Evolutionary conservation across 2,113 vertebrate species (phyloP).

Genomic region (Pogona vitticeps): DNA sequence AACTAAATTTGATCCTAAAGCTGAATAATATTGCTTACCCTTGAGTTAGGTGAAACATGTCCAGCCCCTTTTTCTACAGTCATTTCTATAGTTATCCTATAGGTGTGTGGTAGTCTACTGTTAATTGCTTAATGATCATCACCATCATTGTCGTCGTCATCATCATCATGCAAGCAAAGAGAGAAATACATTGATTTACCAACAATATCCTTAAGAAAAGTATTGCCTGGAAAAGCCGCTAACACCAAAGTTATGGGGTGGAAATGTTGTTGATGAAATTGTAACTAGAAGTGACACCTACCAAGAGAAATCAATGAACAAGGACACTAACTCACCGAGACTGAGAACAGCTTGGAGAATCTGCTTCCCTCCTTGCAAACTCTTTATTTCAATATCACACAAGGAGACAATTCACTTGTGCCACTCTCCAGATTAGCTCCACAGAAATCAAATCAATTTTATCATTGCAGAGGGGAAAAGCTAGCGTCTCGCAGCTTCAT

Average conservation of each 20-base stretch:
- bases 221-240: constrained; percentile 37
- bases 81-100: too few relatives aligned
- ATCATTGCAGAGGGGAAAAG: constrained; percentile 9
- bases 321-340: constrained; percentile 11
- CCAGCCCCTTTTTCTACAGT: too few relatives aligned
- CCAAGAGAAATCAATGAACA: constrained; percentile 1
- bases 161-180: too few relatives aligned
- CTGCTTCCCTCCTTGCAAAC: not conserved
- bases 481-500: not conserved
- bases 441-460: constrained; percentile 16
- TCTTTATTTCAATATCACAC: not conserved
- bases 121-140: not conserved
- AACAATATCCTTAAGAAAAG: constrained; percentile 30
- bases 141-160: too few relatives aligned
- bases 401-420: constrained; percentile 3
- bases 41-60: too few relatives aligned
- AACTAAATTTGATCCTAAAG: too few relatives aligned
- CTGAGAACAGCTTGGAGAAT: not conserved
- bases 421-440: constrained; percentile 21
- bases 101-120: not conserved
- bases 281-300: not conserved
- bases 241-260: constrained; percentile 24
- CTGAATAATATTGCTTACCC: too few relatives aligned
- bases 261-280: constrained; percentile 27
- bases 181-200: constrained; percentile 17